Evolutionary conservation across 2,888 invertebrate species (phyloP).

Genomic region (Drosophila ezoana): DNA sequence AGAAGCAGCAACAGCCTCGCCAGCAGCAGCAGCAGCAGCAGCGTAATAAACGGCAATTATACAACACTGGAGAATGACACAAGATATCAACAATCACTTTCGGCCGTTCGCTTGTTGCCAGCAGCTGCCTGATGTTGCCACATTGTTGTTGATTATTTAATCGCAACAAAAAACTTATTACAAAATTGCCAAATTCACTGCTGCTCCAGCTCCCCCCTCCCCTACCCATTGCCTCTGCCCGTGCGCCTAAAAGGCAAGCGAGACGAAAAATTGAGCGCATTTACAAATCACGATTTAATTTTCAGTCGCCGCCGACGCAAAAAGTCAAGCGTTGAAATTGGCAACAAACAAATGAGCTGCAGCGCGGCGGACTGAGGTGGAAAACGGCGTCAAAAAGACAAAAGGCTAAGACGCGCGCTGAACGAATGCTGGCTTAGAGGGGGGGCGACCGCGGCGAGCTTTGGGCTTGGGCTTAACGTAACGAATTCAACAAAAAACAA

Average conservation of each 20-base stretch:
- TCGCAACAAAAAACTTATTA: slow-evolving; percentile 71
- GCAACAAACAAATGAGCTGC: slow-evolving; percentile 77
- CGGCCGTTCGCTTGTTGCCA: slow-evolving; percentile 62
- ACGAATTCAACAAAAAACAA: slow-evolving; percentile 36
- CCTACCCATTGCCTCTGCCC: slow-evolving; percentile 1
- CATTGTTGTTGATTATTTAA: slow-evolving; percentile 76
- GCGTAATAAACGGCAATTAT: slow-evolving; percentile 33
- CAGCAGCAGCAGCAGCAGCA: not conserved
- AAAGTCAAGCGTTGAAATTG: slow-evolving; percentile 77
- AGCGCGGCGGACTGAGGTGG: not conserved
- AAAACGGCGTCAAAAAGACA: slow-evolving; percentile 72
- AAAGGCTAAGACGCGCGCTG: slow-evolving; percentile 55
- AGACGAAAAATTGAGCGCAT: slow-evolving; percentile 74
- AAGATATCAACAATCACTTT: slow-evolving; percentile 60
- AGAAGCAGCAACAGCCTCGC: not conserved
- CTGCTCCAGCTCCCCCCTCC: not conserved
- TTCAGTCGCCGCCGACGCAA: slow-evolving; percentile 60
- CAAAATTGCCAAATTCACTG: slow-evolving; percentile 73
- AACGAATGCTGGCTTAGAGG: slow-evolving; percentile 2
- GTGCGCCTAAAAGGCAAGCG: slow-evolving; percentile 41
- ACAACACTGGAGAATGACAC: slow-evolving; percentile 52
- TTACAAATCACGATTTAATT: slow-evolving; percentile 82
- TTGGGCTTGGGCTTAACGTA: slow-evolving; percentile 44
- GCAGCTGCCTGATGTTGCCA: slow-evolving; percentile 54
- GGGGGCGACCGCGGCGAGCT: not conserved